Base-by-base conservation (phyloP, 2,888 invertebrate genomes). In the Cryptophagus acutangulus region DNA sequence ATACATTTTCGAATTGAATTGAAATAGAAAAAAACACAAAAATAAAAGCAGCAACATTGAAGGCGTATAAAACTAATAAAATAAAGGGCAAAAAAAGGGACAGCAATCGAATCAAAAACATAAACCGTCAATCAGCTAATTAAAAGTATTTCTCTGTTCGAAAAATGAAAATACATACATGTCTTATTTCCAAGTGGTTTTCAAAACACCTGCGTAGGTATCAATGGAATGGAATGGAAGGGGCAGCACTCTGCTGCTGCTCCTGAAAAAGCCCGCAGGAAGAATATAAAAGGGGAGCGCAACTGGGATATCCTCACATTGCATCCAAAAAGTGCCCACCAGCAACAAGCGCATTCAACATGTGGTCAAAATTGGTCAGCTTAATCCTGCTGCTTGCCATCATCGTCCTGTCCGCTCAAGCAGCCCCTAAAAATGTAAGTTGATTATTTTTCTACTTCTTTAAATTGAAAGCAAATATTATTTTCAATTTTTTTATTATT, bases 391-490 rank as follows among this genome's bases (percentile, higher is more conserved):
- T 20, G 24, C n/a, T n/a, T n/a, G n/a, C n/a, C n/a, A n/a, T n/a
- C n/a, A n/a, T n/a, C n/a, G n/a, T n/a, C n/a, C n/a, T n/a, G n/a
- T n/a, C n/a, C n/a, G n/a, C n/a, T n/a, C n/a, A n/a, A n/a, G n/a
- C n/a, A n/a, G n/a, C n/a, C n/a, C n/a, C n/a, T n/a, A n/a, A n/a
- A n/a, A n/a, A n/a, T n/a, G n/a, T n/a, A n/a, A n/a, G n/a, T n/a
- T 48, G 48, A 8, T 20, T 20, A n/a, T 20, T 6, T 20, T 20
- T 20, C 2, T 24, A 45, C 15, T 28, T 20, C 24, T 20, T 6
- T 6, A n/a, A n/a, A 20, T 20, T 20, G 6, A 20, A 20, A 20
- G n/a, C 6, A 20, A 20, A 20, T 20, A 20, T 20, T 20, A n/a
- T 20, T n/a, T 8, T 20, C 6, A n/a, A 6, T 20, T 20, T 8